Evolutionary conservation across 2,113 vertebrate genomes (phyloP).

Genomic region (Silurus asotus): DNA sequence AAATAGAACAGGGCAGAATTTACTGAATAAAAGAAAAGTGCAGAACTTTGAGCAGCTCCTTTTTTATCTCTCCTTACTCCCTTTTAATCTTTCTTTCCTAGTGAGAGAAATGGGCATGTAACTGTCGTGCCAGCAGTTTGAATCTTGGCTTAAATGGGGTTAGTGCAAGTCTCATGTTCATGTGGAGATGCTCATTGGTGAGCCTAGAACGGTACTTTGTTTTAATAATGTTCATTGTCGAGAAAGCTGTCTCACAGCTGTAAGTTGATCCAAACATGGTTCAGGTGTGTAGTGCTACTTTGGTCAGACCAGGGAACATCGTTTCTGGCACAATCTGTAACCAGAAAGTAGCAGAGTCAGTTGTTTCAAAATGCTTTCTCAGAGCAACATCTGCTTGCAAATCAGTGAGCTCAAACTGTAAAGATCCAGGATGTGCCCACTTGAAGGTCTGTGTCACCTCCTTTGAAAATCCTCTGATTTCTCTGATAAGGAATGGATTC

Average conservation of each 20-base stretch:
- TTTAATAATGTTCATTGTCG: conserved; percentile 36
- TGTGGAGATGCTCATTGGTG: conserved; percentile 23
- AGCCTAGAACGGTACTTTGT: conserved; percentile 30
- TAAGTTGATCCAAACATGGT: no score
- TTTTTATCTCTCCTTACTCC: no score
- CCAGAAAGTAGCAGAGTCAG: neutral
- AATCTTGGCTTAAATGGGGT: neutral
- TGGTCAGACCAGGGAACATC: no score
- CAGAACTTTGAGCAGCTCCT: no score
- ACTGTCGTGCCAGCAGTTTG: no score
- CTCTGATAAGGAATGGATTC: neutral
- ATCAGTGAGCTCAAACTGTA: neutral
- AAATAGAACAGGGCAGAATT: no score
- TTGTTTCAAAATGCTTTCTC: neutral
- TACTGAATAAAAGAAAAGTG: no score
- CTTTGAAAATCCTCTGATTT: neutral
- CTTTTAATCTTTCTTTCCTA: no score
- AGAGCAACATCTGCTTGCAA: neutral
- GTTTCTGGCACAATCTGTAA: conserved; percentile 22
- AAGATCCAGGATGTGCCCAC: neutral
- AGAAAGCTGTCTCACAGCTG: conserved; percentile 10
- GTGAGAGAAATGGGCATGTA: no score
- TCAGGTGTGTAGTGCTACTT: no score
- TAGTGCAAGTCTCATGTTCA: conserved; percentile 34
- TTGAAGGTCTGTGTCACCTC: neutral